phyloP scores from a whole-genome alignment of 1,140 invertebrate species.

The Drosophila mauritiana region DNA sequence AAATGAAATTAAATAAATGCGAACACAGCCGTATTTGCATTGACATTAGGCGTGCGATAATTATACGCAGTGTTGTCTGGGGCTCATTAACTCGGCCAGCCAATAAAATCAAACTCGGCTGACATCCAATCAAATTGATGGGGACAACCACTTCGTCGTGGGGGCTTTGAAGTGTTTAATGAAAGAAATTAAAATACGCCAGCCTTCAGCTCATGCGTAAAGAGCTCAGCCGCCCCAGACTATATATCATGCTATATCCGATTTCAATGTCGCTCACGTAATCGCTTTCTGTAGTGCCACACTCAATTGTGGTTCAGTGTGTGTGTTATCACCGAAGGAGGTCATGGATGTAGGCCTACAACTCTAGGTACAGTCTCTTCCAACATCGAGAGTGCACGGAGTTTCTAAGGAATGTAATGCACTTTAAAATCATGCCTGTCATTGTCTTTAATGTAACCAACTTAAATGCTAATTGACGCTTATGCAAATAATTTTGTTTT shows the following conservation, averaged over 20 bases:
- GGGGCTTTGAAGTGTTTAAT: constrained; percentile 46
- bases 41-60: constrained; percentile 50
- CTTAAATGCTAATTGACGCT: constrained; percentile 9
- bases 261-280: constrained; percentile 77
- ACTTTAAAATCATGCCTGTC: background rate
- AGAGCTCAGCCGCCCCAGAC: constrained; percentile 24
- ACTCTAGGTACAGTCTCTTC: too few relatives aligned
- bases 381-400: background rate
- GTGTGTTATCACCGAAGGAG: constrained; percentile 54
- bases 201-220: constrained; percentile 61
- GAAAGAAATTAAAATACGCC: constrained; percentile 57
- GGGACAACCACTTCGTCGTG: constrained; percentile 31
- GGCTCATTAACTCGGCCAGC: constrained; percentile 44
- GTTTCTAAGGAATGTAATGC: background rate
- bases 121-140: constrained; percentile 58
- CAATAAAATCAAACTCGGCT: constrained; percentile 49
- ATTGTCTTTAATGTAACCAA: background rate
- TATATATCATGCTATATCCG: constrained; percentile 25
- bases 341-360: constrained; percentile 60
- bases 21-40: constrained; percentile 42
- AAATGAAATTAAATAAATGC: constrained; percentile 43
- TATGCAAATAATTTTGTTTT: constrained; percentile 9
- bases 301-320: constrained; percentile 40
- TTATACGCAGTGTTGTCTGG: constrained; percentile 32
- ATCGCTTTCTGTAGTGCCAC: constrained; percentile 36